phyloP scores from a whole-genome alignment of 2,797 vertebrate genomes.

The Liparis tanakae region DNA sequence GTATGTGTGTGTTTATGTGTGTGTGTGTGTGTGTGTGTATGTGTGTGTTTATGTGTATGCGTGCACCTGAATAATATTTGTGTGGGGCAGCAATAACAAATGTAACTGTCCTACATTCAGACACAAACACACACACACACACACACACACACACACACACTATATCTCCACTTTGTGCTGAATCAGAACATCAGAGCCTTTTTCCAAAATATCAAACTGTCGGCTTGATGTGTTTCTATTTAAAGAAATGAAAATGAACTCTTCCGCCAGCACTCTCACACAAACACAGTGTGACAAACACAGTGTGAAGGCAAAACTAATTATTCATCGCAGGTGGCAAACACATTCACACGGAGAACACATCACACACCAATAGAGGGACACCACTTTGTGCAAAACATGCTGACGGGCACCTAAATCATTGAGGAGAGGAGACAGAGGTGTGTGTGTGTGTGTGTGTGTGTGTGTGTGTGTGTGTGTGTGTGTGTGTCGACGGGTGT shows the following conservation, averaged over 20 bases:
- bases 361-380: conserved; percentile 23
- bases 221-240: conserved; percentile 50
- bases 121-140: neutral
- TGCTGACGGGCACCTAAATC: conserved; percentile 14
- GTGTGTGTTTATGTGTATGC: conserved; percentile 6
- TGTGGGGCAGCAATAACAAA: conserved; percentile 31
- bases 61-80: neutral
- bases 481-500: neutral
- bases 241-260: conserved; percentile 45
- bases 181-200: conserved; percentile 35
- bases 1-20: too few species aligned
- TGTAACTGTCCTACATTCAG: conserved; percentile 30
- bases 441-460: neutral
- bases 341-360: conserved; percentile 26
- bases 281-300: conserved; percentile 40
- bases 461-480: neutral
- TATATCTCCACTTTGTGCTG: conserved; percentile 27
- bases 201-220: conserved; percentile 38
- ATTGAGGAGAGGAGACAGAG: neutral
- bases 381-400: conserved; percentile 24
- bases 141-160: neutral
- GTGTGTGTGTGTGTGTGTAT: conserved; percentile 12
- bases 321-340: conserved; percentile 37
- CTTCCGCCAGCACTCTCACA: conserved; percentile 24
- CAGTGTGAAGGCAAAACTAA: conserved; percentile 48